Base-by-base conservation (phyloP, 2,888 invertebrate species). In the Crocallis elinguaria region DNA sequence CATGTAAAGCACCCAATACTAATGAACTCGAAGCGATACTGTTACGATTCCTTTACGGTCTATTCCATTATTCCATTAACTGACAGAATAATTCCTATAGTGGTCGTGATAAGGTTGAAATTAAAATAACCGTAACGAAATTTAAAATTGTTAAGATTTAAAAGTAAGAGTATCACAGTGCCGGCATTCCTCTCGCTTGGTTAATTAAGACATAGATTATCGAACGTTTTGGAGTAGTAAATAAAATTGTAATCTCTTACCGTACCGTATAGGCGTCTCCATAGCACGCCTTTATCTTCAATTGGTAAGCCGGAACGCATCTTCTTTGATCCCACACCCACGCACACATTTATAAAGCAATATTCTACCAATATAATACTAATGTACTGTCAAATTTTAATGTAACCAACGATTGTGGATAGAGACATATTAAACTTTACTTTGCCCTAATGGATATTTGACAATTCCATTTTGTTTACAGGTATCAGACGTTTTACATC, bases 201-300 rank as follows among this genome's bases (percentile, higher is more conserved):
- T 90, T 91, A 91, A 91, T 91, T 90, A 91, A 91, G 91, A 91
- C 90, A 88, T 89, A 88, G 85, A 88, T 90, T 90, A 91, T 89
- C 88, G 83, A 89, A 85, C 86, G 86, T 84, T 88, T 88, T 84
- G 75, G 83, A 80, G 90, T 79, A 86, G 89, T 90, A 90, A 91
- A 91, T 89, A 90, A 89, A 91, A 85, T 79, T 82, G 78, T 88
- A 88, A 91, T 90, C 90, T 89, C 75, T 79, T 75, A 77, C 79
- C 69, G 77, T 82, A 81, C 78, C 78, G 79, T 73, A 82, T 75
- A 86, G 88, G 88, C 89, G 89, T 88, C 89, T 87, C 78, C 56
- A 80, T 77, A 84, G 84, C 87, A 85, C 86, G 78, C 74, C 74
- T 80, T 88, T 90, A 90, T 91, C 90, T 84, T 57, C 57, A 67